These are phyloP conservation scores for Cosmia pyralina DNA, from an alignment of 2,888 invertebrate species.

Conservation along the genomic window DNA sequence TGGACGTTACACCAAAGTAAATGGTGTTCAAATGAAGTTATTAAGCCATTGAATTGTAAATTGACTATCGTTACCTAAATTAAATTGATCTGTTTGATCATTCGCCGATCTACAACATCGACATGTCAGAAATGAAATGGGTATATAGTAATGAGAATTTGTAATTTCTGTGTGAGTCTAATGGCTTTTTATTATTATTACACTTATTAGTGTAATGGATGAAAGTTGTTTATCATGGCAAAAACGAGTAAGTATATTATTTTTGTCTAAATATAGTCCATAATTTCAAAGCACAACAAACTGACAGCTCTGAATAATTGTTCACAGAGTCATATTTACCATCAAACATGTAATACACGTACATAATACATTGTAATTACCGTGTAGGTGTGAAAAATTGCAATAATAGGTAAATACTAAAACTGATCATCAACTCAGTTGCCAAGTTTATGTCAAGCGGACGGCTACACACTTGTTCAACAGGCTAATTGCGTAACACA, in stretches of 20 bases:
- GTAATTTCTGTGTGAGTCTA: conserved; percentile 1
- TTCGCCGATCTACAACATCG: conserved; percentile 9
- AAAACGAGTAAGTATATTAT: background rate
- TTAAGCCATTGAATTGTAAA: conserved; percentile 1
- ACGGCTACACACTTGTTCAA: background rate
- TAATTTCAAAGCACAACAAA: conserved; percentile 1
- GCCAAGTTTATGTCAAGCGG: conserved; percentile 20
- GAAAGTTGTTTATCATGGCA: background rate
- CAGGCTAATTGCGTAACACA: too few species aligned
- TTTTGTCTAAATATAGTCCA: background rate
- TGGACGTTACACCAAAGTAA: background rate
- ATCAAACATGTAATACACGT: background rate
- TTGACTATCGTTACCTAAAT: conserved; percentile 10
- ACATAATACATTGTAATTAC: background rate
- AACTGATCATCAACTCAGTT: conserved; percentile 15
- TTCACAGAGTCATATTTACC: background rate
- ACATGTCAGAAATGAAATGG: conserved; percentile 20
- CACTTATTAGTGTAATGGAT: conserved; percentile 28
- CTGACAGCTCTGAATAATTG: conserved; percentile 5
- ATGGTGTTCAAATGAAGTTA: conserved; percentile 1
- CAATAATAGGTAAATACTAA: conserved; percentile 5
- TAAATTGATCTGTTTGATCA: conserved; percentile 23
- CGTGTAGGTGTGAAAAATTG: conserved; percentile 23
- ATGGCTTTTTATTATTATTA: background rate
- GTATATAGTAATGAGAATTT: conserved; percentile 17